Evolutionary conservation across 1,140 invertebrate species (phyloP), one percentile per base, ranked within the genome.

Genomic region (Drosophila guanche): DNA sequence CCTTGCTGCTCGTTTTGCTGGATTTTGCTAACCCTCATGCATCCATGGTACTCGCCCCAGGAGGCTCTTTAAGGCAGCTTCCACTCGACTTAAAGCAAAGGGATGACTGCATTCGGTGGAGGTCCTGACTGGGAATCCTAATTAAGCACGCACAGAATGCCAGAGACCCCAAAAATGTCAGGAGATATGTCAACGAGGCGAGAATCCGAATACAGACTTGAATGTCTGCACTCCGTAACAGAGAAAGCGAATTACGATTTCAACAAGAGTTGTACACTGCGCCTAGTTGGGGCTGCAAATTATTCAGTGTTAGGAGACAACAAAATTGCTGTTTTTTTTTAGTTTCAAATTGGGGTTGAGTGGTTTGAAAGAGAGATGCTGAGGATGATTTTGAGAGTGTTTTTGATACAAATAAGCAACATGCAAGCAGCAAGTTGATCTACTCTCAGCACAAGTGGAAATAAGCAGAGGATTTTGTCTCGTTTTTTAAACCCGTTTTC

Each of bases 61-160:
- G 42, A 20, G 22, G 25, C 23, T 14, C 23, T 50, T 83, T 78
- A 62, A 83, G 66, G 10, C 69, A 61, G 25, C 37, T 33, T 25
- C 10, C 4, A 14, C 14, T 33, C 25, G 20, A 16, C 33, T 42
- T 68, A 48, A 68, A 68, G 43, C 20, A 7, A 8, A 10, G n/a
- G 27, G n/a, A 3, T 12, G 23, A 14, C 20, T 10, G 62, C 23
- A 43, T 16, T 29, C 40, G 20, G n/a, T 47, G 16, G 37, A 12
- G 57, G 57, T 60, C 65, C 55, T 50, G 29, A 53, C 60, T 41
- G 0, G 55, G 47, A 79, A 47, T 62, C 70, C 79, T 75, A 76
- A 83, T 84, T 84, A 83, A 83, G 79, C 79, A 83, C 79, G 79
- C 79, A 71, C 79, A 71, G 29, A 74, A 78, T 60, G 68, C 59